Percentiles rank a stretch among this genome's conserved stretches.
Conservation (phyloP, 1,140 invertebrate species). For the Drosophila biarmipes region DNA sequence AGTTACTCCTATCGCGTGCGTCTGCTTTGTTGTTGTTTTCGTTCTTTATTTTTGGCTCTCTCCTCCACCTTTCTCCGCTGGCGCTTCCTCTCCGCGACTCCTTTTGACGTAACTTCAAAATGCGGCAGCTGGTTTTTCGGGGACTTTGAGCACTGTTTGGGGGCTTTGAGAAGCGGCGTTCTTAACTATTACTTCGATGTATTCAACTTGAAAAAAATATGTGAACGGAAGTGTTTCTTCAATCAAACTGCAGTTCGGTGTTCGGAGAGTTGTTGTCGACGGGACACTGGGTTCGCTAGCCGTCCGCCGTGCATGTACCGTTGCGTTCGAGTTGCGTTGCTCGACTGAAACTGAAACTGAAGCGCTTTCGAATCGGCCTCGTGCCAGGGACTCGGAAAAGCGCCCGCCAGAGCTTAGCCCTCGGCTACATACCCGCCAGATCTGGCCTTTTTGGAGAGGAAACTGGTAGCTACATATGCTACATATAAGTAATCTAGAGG, state of each 20-base stretch:
- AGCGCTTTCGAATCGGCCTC: conserved; percentile 6
- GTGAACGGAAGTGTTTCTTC: not conserved
- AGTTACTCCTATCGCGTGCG: conserved; percentile 40
- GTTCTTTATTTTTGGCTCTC: conserved; percentile 25
- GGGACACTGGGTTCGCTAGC: conserved; percentile 18
- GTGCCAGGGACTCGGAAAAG: conserved; percentile 16
- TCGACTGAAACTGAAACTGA: conserved; percentile 52
- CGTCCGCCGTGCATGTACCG: conserved; percentile 48
- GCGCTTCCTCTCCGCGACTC: conserved; percentile 29
- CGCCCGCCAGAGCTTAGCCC: conserved; percentile 1
- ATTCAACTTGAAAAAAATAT: conserved; percentile 35
- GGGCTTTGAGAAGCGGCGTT: not conserved
- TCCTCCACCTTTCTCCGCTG: not conserved
- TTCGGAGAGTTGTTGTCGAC: conserved; percentile 14
- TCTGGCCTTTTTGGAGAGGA: not conserved
- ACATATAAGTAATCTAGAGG: too few species aligned
- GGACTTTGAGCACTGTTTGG: conserved; percentile 1
- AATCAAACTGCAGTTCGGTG: conserved; percentile 26
- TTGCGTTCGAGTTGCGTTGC: conserved; percentile 68
- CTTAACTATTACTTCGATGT: not conserved
- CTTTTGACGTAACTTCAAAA: conserved; percentile 74
- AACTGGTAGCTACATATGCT: not conserved
- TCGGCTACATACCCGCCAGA: conserved; percentile 10
- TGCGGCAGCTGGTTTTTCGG: conserved; percentile 21
- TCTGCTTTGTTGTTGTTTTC: conserved; percentile 38